Percentiles rank a stretch among this genome's conserved stretches.
Conservation (phyloP, 2,797 vertebrate species). For the Neomorphus geoffroyi region DNA sequence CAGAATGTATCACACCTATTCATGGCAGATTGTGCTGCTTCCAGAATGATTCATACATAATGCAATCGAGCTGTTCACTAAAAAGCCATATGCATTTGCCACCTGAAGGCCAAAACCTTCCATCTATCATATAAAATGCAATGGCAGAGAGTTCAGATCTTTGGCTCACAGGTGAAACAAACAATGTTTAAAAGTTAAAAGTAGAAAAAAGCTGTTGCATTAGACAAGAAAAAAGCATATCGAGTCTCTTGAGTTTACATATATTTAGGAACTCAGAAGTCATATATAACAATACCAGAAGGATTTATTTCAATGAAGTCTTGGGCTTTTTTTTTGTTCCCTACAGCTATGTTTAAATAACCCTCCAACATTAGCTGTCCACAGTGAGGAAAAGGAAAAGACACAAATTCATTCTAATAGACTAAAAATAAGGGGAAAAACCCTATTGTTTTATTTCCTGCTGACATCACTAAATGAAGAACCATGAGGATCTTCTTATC, state of each 20-base stretch:
- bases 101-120: background rate
- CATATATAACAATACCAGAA: background rate
- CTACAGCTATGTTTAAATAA: background rate
- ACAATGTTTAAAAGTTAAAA: background rate
- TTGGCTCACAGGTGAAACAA: background rate
- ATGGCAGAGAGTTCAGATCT: background rate
- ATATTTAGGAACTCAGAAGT: background rate
- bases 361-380: background rate
- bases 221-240: background rate
- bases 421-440: background rate
- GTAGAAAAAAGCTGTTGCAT: background rate
- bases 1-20: background rate
- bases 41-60: background rate
- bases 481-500: slow-evolving; percentile 58
- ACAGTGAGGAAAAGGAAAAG: background rate
- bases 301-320: background rate
- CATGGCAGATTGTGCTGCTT: background rate
- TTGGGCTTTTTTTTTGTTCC: background rate
- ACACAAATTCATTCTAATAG: background rate
- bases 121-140: background rate
- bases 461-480: slow-evolving; percentile 43
- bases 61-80: background rate
- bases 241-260: background rate
- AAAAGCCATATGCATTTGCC: background rate
- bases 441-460: background rate